Evolutionary conservation across 2,888 invertebrate genomes (phyloP).

Genomic region (Oligia strigilis): DNA sequence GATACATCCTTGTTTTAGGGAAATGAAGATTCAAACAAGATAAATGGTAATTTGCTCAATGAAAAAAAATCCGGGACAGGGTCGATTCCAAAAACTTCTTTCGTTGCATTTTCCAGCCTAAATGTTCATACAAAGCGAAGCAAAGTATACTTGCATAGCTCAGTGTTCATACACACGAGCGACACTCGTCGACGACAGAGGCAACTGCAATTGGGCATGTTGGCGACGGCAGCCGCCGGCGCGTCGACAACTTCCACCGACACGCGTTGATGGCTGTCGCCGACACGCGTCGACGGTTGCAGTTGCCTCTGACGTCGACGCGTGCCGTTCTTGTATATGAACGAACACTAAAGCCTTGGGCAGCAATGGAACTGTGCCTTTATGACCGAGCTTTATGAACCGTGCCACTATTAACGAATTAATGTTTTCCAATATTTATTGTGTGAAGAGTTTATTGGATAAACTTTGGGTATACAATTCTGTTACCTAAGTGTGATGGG

Average conservation of each 20-base stretch:
- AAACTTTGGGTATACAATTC: neutral
- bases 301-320: no score
- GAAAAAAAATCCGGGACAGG: no score
- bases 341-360: neutral
- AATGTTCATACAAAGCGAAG: neutral
- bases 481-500: neutral
- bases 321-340: no score
- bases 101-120: neutral
- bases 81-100: neutral
- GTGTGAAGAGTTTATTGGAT: conserved; percentile 13
- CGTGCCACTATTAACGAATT: conserved; percentile 49
- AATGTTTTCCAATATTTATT: conserved; percentile 51
- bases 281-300: no score
- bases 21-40: neutral
- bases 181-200: no score
- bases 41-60: no score
- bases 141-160: neutral
- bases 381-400: conserved; percentile 40
- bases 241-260: no score
- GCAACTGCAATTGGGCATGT: no score
- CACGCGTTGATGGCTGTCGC: no score
- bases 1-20: neutral
- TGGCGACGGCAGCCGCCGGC: no score
- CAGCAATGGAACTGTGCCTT: conserved; percentile 22
- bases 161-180: no score